Evolutionary conservation across 2,888 invertebrate genomes (phyloP).

Genomic region (Himalopsyche japonica): DNA sequence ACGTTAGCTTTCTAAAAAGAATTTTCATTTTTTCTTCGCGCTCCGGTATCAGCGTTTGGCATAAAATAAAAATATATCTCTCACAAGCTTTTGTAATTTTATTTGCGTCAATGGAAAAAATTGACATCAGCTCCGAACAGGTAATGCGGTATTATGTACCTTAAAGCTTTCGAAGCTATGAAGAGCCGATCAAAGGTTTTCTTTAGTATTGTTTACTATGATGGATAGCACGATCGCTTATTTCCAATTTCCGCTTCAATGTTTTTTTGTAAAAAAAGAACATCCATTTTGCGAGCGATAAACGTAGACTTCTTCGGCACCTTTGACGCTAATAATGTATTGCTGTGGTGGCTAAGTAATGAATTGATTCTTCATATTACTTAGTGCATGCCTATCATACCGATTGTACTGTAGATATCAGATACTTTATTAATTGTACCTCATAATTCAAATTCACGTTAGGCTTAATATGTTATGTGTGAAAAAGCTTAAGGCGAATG

Average conservation of each 20-base stretch:
- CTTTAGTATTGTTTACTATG: conserved; percentile 17
- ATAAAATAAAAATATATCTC: conserved; percentile 5
- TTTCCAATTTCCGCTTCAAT: conserved; percentile 18
- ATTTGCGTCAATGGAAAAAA: neutral
- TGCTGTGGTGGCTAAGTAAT: neutral
- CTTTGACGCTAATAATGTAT: neutral
- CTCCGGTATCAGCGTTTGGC: neutral
- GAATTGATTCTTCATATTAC: neutral
- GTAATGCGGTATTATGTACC: neutral
- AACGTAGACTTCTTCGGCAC: neutral
- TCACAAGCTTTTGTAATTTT: neutral
- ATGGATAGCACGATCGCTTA: conserved; percentile 19
- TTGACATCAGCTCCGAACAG: neutral
- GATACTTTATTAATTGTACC: neutral
- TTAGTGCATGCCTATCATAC: neutral
- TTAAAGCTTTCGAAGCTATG: conserved; percentile 6
- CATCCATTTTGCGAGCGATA: neutral
- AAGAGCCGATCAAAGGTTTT: conserved; percentile 17
- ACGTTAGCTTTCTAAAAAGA: neutral
- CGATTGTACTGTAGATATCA: neutral
- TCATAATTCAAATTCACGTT: no score
- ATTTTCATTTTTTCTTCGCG: neutral
- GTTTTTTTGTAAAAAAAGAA: neutral
- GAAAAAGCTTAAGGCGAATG: no score
- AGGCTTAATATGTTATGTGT: no score